A percentile compares a stretch with the other conserved stretches of the same genome.
Conservation (phyloP, 2,113 vertebrate genomes). For the Haplotaxodon microlepis region DNA sequence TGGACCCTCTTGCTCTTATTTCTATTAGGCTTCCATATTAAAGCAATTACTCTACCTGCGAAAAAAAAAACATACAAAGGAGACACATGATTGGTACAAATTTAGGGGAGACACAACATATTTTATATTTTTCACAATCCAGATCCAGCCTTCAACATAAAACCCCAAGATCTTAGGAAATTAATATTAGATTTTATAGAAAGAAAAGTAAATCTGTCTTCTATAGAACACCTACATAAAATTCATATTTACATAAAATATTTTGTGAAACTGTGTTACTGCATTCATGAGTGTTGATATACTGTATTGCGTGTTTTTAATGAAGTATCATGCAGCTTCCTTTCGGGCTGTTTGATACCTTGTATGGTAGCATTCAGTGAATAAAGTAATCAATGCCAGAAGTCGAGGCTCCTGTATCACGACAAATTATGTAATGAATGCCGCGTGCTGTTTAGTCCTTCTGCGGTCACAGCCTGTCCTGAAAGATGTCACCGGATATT, state of each 20-base stretch:
- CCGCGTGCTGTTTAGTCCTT: slow-evolving; percentile 17
- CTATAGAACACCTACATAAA: not conserved
- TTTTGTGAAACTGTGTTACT: not conserved
- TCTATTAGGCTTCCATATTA: not conserved
- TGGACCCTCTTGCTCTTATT: not conserved
- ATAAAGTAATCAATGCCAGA: slow-evolving; percentile 26
- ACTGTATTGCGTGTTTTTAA: not conserved
- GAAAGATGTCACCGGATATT: slow-evolving; percentile 47
- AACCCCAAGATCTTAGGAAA: not conserved
- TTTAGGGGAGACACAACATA: not conserved
- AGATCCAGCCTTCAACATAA: not conserved
- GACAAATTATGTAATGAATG: slow-evolving; percentile 45
- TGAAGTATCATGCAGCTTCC: not conserved
- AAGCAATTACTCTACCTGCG: not conserved
- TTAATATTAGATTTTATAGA: not conserved
- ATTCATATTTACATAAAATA: not conserved
- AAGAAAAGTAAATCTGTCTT: not conserved
- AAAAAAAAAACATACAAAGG: not conserved
- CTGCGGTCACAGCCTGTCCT: slow-evolving; percentile 44
- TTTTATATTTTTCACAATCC: not conserved
- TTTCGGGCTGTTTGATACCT: slow-evolving; percentile 12
- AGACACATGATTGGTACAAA: not conserved
- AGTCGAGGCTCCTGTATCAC: slow-evolving; percentile 3
- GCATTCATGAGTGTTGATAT: not conserved
- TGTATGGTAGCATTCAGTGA: slow-evolving; percentile 24